Conservation (phyloP, 2,113 vertebrate species). For the Colinus virginianus region DNA sequence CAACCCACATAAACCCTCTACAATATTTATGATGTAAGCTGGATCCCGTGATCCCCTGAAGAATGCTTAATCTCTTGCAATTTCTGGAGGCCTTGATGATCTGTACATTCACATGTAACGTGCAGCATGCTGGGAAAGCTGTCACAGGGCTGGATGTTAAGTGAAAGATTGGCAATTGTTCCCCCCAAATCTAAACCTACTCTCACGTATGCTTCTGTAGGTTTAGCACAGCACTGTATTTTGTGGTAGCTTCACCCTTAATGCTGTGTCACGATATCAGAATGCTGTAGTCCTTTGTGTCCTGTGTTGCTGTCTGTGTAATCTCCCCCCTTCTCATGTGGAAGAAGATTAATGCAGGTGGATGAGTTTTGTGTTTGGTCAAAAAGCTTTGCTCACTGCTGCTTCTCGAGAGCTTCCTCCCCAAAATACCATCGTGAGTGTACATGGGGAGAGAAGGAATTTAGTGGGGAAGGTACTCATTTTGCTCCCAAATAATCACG, state of each 20-base stretch:
- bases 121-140: not conserved
- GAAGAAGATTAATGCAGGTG: not conserved
- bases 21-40: not conserved
- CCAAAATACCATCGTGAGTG: not conserved
- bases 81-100: not conserved
- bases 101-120: not conserved
- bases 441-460: rapidly evolving
- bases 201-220: not conserved
- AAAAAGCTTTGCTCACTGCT: not conserved
- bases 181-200: not conserved
- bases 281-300: not conserved
- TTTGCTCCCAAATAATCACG: not conserved
- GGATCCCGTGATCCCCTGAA: slow-evolving; percentile 2
- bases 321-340: not conserved
- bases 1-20: rapidly evolving
- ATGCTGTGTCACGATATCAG: not conserved
- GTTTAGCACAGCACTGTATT: not conserved
- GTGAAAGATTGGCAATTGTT: not conserved
- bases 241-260: not conserved
- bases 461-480: rapidly evolving
- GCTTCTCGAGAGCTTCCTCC: not conserved
- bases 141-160: not conserved
- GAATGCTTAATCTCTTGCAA: slow-evolving; percentile 33
- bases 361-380: not conserved
- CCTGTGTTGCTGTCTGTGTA: not conserved